Evolutionary conservation across 2,888 invertebrate species (phyloP).

Genomic region (Enchytraeus crypticus): DNA sequence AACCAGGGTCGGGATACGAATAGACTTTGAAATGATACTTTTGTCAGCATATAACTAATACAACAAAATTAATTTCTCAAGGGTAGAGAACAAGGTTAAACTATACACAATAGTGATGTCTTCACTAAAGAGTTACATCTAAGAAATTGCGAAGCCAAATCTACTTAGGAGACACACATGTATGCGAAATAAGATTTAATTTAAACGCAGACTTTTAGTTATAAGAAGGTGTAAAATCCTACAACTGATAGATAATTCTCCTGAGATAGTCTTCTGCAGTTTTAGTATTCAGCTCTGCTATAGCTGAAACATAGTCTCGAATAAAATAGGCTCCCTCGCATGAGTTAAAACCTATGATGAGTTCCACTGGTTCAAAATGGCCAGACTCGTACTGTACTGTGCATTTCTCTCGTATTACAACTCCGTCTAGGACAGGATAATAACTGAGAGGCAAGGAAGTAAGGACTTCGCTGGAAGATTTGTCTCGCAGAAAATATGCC

Average conservation of each 20-base stretch:
- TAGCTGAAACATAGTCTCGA: not conserved
- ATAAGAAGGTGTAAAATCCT: no score
- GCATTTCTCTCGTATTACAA: not conserved
- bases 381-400: not conserved
- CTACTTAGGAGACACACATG: no score
- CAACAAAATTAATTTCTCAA: no score
- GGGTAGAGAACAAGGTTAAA: no score
- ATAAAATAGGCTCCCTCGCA: slow-evolving; percentile 14
- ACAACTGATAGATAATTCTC: not conserved
- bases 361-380: slow-evolving; percentile 7
- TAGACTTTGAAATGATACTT: no score
- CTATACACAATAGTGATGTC: no score
- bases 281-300: not conserved
- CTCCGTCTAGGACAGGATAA: slow-evolving; percentile 9
- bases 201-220: no score
- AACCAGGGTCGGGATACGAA: no score
- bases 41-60: no score
- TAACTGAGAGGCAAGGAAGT: slow-evolving; percentile 3
- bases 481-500: not conserved
- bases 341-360: slow-evolving; percentile 15
- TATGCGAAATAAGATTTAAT: no score
- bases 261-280: not conserved
- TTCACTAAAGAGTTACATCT: no score
- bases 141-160: no score
- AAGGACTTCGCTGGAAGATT: slow-evolving; percentile 3